These are phyloP conservation scores for Sacculina carcini DNA, from an alignment of 2,888 invertebrate species.

Conservation along the genomic window DNA sequence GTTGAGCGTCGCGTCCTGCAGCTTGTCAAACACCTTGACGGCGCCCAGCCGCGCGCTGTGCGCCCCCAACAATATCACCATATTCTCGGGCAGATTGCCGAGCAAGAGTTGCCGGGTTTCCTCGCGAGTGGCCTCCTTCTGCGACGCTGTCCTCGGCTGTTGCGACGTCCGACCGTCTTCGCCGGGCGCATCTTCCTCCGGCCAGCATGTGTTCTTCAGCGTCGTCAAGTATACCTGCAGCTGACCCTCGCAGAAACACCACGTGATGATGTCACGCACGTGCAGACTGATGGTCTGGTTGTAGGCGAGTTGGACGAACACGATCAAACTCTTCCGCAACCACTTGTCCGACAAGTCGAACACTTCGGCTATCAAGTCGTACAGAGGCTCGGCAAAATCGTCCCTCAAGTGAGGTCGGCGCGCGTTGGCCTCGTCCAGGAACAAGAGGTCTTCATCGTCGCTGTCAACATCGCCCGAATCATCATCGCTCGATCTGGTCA, in stretches of 20 bases:
- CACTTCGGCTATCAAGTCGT: conserved; percentile 57
- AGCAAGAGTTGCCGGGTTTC: conserved; percentile 39
- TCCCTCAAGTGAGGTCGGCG: conserved; percentile 15
- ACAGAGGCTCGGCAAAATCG: conserved; percentile 60
- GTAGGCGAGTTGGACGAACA: conserved; percentile 71
- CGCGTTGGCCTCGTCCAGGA: conserved; percentile 32
- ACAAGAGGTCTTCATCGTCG: conserved; percentile 43
- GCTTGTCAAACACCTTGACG: conserved; percentile 54
- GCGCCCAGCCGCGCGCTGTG: conserved; percentile 59
- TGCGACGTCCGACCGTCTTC: too few species aligned
- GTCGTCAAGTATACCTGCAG: conserved; percentile 58
- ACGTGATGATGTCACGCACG: conserved; percentile 11
- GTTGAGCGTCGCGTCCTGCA: conserved; percentile 60
- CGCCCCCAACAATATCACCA: conserved; percentile 58
- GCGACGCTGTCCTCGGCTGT: conserved; percentile 12
- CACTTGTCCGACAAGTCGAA: conserved; percentile 72
- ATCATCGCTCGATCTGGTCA: background rate
- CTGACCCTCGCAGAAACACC: conserved; percentile 39
- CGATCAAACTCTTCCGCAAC: conserved; percentile 58
- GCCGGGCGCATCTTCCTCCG: conserved; percentile 38
- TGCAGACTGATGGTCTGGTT: conserved; percentile 57
- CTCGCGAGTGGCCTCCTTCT: conserved; percentile 26
- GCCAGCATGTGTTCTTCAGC: conserved; percentile 68
- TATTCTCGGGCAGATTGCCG: conserved; percentile 45
- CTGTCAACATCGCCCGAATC: conserved; percentile 23